Base-by-base conservation (phyloP, 2,888 invertebrate genomes). In the Hydrotaea cyrtoneurina region DNA sequence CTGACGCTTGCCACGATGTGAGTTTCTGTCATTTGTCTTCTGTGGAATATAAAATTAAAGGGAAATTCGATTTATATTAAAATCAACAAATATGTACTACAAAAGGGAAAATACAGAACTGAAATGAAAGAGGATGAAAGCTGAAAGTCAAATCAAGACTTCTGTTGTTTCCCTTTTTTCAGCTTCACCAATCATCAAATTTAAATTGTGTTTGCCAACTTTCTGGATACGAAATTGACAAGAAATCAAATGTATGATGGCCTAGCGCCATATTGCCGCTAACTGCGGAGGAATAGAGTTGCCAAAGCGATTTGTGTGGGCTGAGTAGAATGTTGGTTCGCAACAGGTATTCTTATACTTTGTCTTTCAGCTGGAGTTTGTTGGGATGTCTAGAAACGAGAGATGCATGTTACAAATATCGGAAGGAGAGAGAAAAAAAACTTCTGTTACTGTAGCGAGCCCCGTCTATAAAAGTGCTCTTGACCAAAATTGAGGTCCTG, bases 61-160 rank as follows among this genome's bases (percentile, higher is more conserved):
- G 87, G 86, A 88, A 89, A 89, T 88, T 89, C 88, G 89, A 88
- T 88, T 89, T 88, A 88, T 88, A 87, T 88, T 87, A 86, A 89
- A 88, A 88, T 87, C 86, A 86, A 83, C 73, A 82, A 77, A 82
- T 72, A 82, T 74, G 53, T 19, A 4, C 19, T 23, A 15, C 39
- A 31, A 62, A 53, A 71, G 57, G 23, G 36, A 72, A 31, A 31
- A 11, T 13, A 0, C 10, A n/a, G 53, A 19, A 83, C 53, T 46
- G 53, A 50, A 55, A 17, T 19, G n/a, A 74, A 80, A 31, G 43
- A 50, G 46, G 0, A 74, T 13, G 50, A 36, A 72, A 23, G 78
- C 36, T 69, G n/a, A 73, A 76, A 79, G 66, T 66, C 71, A 85
- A 77, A 82, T 76, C 81, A 75, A 57, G 78, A 57, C 78, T 80